Base-by-base conservation (phyloP, 2,797 vertebrate species). In the Mastacembelus armatus region DNA sequence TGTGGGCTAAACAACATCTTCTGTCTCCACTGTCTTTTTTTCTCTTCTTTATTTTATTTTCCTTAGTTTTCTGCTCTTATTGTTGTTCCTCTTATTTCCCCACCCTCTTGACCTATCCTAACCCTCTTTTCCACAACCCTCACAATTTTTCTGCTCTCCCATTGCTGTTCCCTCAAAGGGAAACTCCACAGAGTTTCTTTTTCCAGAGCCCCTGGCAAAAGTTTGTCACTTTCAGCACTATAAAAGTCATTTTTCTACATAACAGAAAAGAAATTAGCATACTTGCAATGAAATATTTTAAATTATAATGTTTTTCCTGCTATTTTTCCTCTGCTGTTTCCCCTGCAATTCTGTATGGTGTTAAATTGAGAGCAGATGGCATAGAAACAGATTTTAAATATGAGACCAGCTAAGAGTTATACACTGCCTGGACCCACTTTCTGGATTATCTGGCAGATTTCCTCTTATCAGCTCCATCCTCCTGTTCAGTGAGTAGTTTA, bases 11-110 rank as follows among this genome's bases (percentile, higher is more conserved):
- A 58, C 60, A 79, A 61, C 75, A 74, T 42, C 44, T 75, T 64
- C 45, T 5, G n/a, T 78, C 66, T 81, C 40, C 49, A 47, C 57
- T 75, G 66, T 66, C 65, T 71, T 59, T 59, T 21, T 57, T 64
- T 19, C 5, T 56, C 15, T 49, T 60, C 30, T 67, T 65, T 73
- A 45, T 65, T 77, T 77, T 32, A 26, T 66, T 52, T 42, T 36
- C 21, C 12, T 50, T 29, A 32, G 15, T 43, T 58, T 35, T 54
- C 49, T 32, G 16, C 26, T 29, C 26, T 32, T 64, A 30, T 70
- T 83, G 51, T 63, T 75, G 48, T 40, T 76, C 21, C 40, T 52
- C 42, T 64, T 80, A 77, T 83, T 75, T 75, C 67, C 72, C 75
- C 40, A 68, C 57, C 50, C 76, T 74, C 57, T 66, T 27, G 35